A percentile compares a stretch with the other conserved stretches of the same genome.
phyloP scores from a whole-genome alignment of 2,888 invertebrate genomes.

The Epinotia brunnichana region DNA sequence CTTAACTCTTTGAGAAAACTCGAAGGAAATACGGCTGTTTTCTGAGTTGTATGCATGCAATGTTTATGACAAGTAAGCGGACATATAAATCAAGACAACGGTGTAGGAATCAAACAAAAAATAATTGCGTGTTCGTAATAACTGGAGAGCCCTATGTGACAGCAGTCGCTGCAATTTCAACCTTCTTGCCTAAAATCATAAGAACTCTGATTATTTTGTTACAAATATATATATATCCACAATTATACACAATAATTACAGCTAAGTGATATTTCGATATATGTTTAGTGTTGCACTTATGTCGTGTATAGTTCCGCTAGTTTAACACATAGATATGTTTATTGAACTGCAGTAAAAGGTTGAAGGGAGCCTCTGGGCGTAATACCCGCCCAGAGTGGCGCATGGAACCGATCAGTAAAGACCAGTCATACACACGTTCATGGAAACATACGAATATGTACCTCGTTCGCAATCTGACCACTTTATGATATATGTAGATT shows the following conservation, averaged over 20 bases:
- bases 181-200: too few species aligned
- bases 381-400: constrained; percentile 28
- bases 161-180: too few species aligned
- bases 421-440: constrained; percentile 11
- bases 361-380: constrained; percentile 30
- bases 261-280: too few species aligned
- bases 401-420: constrained; percentile 41
- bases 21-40: not conserved
- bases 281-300: too few species aligned
- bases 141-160: too few species aligned
- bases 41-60: too few species aligned
- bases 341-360: constrained; percentile 2
- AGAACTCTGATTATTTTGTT: too few species aligned
- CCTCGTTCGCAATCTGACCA: too few species aligned
- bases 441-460: constrained; percentile 14
- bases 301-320: not conserved
- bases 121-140: not conserved
- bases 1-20: not conserved
- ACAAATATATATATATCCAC: too few species aligned
- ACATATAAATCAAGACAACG: too few species aligned
- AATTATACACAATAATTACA: not conserved
- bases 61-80: too few species aligned
- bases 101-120: not conserved
- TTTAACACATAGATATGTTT: not conserved
- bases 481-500: too few species aligned